Base-by-base conservation (phyloP, 2,888 invertebrate genomes). In the Scaptomyza flava region DNA sequence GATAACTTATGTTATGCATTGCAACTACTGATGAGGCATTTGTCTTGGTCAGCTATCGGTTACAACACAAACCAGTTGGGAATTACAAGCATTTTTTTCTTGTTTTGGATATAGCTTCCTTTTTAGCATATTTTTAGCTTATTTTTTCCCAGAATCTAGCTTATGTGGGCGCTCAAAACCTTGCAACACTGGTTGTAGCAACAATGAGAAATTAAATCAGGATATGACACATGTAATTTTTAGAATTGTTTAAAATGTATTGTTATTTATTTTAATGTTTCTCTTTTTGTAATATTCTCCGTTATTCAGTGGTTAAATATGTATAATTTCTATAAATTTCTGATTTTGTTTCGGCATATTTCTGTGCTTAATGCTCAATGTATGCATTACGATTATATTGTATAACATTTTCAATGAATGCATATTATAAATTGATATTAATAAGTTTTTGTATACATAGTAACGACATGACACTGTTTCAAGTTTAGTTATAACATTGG, bases 321-420 rank as follows among this genome's bases (percentile, higher is more conserved):
- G 80, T 87, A 85, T 87, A 87, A 58, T 77, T 63, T 87, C 74
- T 82, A 82, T 86, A 83, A 87, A 82, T 85, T 80, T 82, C 69
- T 77, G 73, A 31, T 76, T 76, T 72, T 86, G 52, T 53, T 52
- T 61, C 31, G 67, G 59, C 52, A 56, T 56, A 52, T 60, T 53
- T 68, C 60, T 62, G 76, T 79, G 79, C 79, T 62, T 61, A 72
- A 38, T 54, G n/a, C n/a, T n/a, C n/a, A n/a, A n/a, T n/a, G 60
- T 60, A 77, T 81, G 82, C 87, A 64, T 81, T 68, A 58, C 57
- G 86, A 81, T 73, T 81, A 87, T 84, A 79, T 77, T 77, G 69
- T 77, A 74, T 85, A 87, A 84, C 80, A 82, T 71, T 68, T 69
- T 33, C 64, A 81, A 81, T 81, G 81, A 87, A 84, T 83, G 81